Evolutionary conservation across 2,113 vertebrate species (phyloP), one percentile per base, ranked within the genome.

Genomic region (Egretta garzetta): DNA sequence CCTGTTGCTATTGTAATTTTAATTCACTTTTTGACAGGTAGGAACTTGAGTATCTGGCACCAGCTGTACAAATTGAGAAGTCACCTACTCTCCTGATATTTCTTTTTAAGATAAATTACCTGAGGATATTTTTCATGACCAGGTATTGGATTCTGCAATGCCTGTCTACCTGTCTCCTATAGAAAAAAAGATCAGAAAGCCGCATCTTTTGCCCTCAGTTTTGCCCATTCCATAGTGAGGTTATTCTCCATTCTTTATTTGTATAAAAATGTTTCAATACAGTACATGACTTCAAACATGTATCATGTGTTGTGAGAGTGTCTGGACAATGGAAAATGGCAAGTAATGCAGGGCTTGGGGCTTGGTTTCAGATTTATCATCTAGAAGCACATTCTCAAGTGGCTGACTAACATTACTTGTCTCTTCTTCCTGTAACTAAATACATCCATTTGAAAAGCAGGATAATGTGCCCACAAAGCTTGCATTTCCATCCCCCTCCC

Each of bases 321-420:
- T 50, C 71, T 94, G 53, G 62, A 84, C 91, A 79, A 81, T 83
- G 16, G 58, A 59, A 95, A 79, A 83, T 49, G 76, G 80, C 88
- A 93, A 89, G 74, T 52, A 95, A 84, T 33, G 73, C 77, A 93
- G 93, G 50, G 91, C 84, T 96, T 74, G 67, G 67, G 95, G 91
- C 87, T 96, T 71, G 76, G 95, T 93, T 95, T 91, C 83, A 86
- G 84, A 96, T 95, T 91, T 93, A 80, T 94, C 75, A 96, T 84
- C 91, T 82, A 90, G 82, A 90, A 89, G 81, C 59, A 92, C 59
- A 47, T 88, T 94, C 81, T 94, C 79, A 97, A 95, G 86, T 43
- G 60, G 56, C 56, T 76, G 59, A 86, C 90, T 97, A 94, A 88
- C 76, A 97, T 94, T 79, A 79, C n/a, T 52, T 86, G 19, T 81